These are phyloP conservation scores for Danaus melanippus DNA, from an alignment of 1,140 invertebrate genomes.

Conservation along the genomic window DNA sequence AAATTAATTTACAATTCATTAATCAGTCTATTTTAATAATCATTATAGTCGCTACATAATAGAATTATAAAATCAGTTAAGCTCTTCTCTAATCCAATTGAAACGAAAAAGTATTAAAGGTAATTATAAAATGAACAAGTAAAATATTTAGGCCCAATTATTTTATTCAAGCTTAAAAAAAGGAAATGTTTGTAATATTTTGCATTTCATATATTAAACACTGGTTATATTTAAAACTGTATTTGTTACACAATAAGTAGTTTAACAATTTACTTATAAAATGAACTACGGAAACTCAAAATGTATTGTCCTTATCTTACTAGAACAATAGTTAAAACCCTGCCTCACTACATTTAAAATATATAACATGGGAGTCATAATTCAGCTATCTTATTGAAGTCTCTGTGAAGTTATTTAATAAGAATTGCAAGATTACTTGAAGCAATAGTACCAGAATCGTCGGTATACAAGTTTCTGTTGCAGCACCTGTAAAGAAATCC, in stretches of 20 bases:
- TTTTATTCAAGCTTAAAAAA: too few species aligned
- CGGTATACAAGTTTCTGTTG: slow-evolving; percentile 47
- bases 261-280: slow-evolving; percentile 8
- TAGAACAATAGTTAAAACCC: slow-evolving; percentile 28
- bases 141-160: neutral
- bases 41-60: slow-evolving; percentile 13
- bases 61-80: slow-evolving; percentile 14
- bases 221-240: too few species aligned
- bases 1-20: slow-evolving; percentile 25
- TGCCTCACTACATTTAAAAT: slow-evolving; percentile 29
- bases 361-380: slow-evolving; percentile 13
- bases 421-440: slow-evolving; percentile 47
- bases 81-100: slow-evolving; percentile 11
- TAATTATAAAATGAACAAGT: neutral
- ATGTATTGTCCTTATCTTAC: slow-evolving; percentile 21
- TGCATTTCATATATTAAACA: too few species aligned
- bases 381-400: slow-evolving; percentile 61
- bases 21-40: slow-evolving; percentile 33
- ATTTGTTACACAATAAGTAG: neutral
- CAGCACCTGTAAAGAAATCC: slow-evolving; percentile 40
- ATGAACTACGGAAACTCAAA: slow-evolving; percentile 9
- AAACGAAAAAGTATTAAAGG: neutral
- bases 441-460: slow-evolving; percentile 47
- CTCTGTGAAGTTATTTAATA: slow-evolving; percentile 45
- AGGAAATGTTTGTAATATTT: too few species aligned